phyloP scores from a whole-genome alignment of 1,140 invertebrate species.

The Bilobella aurantiaca region DNA sequence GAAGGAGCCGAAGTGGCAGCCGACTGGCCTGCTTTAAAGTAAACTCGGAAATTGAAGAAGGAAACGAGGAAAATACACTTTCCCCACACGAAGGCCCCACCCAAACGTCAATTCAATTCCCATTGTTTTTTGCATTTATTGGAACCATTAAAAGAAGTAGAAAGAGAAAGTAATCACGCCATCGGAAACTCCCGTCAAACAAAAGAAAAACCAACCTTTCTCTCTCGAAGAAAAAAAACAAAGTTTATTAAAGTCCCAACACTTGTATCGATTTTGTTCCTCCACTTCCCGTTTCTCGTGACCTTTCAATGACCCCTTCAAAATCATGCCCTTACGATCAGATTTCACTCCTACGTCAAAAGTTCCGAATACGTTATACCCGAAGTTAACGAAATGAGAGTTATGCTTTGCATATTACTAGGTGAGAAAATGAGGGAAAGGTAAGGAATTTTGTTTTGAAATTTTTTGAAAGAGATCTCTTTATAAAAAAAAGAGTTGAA shows the following conservation, averaged over 20 bases:
- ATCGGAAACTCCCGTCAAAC: neutral
- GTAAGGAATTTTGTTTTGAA: too few relatives aligned
- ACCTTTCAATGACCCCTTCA: too few relatives aligned
- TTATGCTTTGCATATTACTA: too few relatives aligned
- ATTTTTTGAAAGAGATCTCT: neutral
- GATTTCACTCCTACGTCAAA: too few relatives aligned
- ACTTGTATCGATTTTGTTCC: too few relatives aligned
- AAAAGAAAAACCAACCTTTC: neutral
- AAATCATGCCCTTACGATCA: too few relatives aligned
- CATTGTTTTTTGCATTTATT: neutral
- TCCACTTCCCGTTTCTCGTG: too few relatives aligned
- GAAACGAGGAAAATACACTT: too few relatives aligned
- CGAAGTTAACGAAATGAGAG: too few relatives aligned
- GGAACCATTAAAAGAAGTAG: neutral
- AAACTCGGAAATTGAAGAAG: neutral
- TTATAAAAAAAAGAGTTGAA: neutral
- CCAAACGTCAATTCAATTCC: neutral
- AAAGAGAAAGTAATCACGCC: neutral
- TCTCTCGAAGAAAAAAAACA: neutral
- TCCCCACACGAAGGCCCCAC: neutral
- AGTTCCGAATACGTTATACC: too few relatives aligned
- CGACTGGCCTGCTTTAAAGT: neutral
- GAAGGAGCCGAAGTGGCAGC: too few relatives aligned
- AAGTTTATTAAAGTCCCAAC: neutral
- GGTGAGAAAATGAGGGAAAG: too few relatives aligned